Conservation (phyloP, 2,113 vertebrate genomes). For the Oncorhynchus masou region DNA sequence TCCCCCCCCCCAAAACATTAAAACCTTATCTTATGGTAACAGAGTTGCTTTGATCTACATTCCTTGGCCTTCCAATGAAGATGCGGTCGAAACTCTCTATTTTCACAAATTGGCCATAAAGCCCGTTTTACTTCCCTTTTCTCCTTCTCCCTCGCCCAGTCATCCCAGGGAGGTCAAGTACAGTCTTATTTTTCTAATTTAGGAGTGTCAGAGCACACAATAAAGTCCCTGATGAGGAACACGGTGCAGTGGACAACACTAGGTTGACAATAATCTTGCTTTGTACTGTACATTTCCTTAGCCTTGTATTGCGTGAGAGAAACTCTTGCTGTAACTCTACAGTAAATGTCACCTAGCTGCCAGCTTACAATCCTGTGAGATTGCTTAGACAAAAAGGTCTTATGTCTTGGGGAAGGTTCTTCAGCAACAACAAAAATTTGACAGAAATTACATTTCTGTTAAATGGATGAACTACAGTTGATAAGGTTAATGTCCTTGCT, state of each 20-base stretch:
- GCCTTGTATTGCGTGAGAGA: too few species aligned
- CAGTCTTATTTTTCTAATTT: too few species aligned
- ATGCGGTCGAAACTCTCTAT: conserved; percentile 14
- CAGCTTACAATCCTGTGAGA: not conserved
- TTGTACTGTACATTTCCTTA: too few species aligned
- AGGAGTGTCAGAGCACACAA: too few species aligned
- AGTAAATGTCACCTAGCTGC: not conserved
- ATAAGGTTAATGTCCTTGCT: not conserved
- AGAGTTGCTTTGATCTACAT: conserved; percentile 46
- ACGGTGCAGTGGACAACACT: too few species aligned
- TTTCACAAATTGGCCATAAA: conserved; percentile 34
- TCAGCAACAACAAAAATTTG: too few species aligned
- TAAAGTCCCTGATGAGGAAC: too few species aligned
- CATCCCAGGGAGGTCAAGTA: not conserved
- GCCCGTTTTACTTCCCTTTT: conserved; percentile 16
- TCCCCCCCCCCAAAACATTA: not conserved
- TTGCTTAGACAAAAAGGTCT: not conserved
- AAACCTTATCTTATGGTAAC: conserved; percentile 40
- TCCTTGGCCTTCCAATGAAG: conserved; percentile 23
- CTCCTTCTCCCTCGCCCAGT: not conserved
- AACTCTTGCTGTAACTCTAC: too few species aligned
- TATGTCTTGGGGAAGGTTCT: not conserved
- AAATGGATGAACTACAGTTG: not conserved
- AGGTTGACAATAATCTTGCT: too few species aligned
- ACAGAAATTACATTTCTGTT: not conserved